Conservation (phyloP, 92 coral and sea anemone genomes). For the Bergia sp. region DNA sequence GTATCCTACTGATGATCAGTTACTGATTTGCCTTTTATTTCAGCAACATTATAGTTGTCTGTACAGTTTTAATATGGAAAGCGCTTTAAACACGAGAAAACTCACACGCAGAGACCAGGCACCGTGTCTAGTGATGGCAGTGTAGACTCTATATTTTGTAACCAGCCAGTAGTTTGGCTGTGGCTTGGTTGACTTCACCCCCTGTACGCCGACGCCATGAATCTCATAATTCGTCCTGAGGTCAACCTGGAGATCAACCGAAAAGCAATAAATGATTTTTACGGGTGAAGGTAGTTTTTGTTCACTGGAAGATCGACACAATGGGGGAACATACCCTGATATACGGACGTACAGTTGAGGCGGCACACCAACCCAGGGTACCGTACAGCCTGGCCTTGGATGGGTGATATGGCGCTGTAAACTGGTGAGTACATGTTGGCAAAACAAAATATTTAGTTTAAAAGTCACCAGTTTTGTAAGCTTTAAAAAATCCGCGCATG, state of each 20-base stretch:
- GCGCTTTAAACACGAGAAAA: neutral
- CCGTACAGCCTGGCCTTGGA: constrained; percentile 43
- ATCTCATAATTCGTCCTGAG: constrained; percentile 11
- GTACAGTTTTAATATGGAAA: too few relatives aligned
- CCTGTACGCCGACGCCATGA: constrained; percentile 9
- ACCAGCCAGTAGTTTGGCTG: constrained; percentile 8
- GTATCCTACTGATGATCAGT: too few relatives aligned
- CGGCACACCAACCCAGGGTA: constrained; percentile 18
- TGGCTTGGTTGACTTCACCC: neutral
- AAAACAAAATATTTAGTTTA: neutral
- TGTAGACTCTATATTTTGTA: neutral
- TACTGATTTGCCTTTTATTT: too few relatives aligned
- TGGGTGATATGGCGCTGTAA: constrained; percentile 21
- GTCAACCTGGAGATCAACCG: constrained; percentile 11
- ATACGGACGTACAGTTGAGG: neutral
- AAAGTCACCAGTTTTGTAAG: neutral
- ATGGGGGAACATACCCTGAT: neutral
- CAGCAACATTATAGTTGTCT: too few relatives aligned
- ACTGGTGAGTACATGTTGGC: neutral
- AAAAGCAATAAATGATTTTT: too few relatives aligned
- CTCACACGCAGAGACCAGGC: constrained; percentile 20
- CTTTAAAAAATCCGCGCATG: too few relatives aligned
- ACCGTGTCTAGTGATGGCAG: neutral
- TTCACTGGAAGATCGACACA: neutral
- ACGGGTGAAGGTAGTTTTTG: neutral